Evolutionary conservation across 1,140 invertebrate genomes (phyloP).

Genomic region (Leptinotarsa lineolata): DNA sequence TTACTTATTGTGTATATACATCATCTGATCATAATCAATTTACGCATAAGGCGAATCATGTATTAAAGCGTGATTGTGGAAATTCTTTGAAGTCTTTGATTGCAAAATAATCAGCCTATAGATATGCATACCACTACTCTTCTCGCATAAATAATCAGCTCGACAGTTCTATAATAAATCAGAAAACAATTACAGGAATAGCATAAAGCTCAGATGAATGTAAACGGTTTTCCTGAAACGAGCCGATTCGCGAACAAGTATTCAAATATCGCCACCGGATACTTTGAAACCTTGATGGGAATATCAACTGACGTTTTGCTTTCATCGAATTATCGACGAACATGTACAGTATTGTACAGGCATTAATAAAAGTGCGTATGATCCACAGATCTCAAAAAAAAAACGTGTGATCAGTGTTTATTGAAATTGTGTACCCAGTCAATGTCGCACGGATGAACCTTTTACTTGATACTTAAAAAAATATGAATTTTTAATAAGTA

Average conservation of each 20-base stretch:
- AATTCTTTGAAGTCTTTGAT: slow-evolving; percentile 12
- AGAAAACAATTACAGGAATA: slow-evolving; percentile 23
- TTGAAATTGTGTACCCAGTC: too few species aligned
- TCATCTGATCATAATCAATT: too few species aligned
- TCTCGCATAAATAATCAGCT: slow-evolving; percentile 14
- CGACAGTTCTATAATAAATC: slow-evolving; percentile 14
- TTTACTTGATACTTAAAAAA: too few species aligned
- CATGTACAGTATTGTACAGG: too few species aligned
- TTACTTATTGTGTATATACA: too few species aligned
- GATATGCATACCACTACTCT: slow-evolving; percentile 6
- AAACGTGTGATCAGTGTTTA: too few species aligned
- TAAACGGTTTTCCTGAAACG: slow-evolving; percentile 17
- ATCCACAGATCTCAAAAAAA: too few species aligned
- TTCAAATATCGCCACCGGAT: slow-evolving; percentile 1
- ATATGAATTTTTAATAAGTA: too few species aligned
- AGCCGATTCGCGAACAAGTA: not conserved
- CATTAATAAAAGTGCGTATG: too few species aligned
- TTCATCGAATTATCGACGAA: not conserved
- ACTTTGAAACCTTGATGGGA: not conserved
- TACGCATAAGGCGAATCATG: too few species aligned
- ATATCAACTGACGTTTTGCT: not conserved
- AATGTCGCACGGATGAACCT: too few species aligned
- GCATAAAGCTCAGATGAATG: not conserved
- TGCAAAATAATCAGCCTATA: slow-evolving; percentile 8
- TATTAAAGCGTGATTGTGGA: not conserved